A percentile compares a stretch with the other conserved stretches of the same genome.
phyloP scores from a whole-genome alignment of 2,113 vertebrate species.

The Lampris incognitus region DNA sequence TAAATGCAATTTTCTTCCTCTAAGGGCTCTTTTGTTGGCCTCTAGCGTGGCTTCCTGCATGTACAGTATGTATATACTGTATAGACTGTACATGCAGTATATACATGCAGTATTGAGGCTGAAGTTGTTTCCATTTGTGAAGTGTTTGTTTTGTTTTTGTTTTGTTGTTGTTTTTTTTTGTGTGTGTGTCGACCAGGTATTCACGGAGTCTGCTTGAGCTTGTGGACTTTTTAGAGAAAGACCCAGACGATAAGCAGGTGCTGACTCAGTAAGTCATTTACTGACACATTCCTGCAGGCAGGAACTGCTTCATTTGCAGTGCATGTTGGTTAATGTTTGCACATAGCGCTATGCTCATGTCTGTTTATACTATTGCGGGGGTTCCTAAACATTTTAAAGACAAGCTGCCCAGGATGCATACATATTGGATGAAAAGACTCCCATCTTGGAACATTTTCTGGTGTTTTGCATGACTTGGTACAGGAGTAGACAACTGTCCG shows the following conservation, averaged over 20 bases:
- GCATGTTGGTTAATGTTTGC: no score
- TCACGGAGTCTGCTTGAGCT: conserved; percentile 92
- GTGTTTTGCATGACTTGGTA: no score
- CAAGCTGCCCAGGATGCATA: no score
- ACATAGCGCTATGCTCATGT: no score
- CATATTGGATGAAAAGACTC: no score
- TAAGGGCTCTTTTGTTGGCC: not conserved
- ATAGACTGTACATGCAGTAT: no score
- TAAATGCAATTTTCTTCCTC: not conserved
- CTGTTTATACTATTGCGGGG: no score
- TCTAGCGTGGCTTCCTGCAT: not conserved
- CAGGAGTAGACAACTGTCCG: no score
- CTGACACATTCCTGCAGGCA: not conserved
- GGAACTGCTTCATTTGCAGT: no score
- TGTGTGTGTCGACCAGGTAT: conserved; percentile 77
- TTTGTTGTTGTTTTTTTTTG: not conserved
- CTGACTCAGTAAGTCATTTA: conserved; percentile 87
- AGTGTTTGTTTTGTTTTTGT: not conserved
- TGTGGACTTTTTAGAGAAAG: conserved; percentile 92
- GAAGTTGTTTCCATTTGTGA: not conserved
- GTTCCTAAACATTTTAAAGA: no score
- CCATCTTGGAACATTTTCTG: no score
- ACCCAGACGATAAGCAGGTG: conserved; percentile 88
- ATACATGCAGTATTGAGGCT: not conserved
- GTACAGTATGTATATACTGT: no score